Conservation (phyloP, 2,113 vertebrate species). For the Sporophila hypoxantha region DNA sequence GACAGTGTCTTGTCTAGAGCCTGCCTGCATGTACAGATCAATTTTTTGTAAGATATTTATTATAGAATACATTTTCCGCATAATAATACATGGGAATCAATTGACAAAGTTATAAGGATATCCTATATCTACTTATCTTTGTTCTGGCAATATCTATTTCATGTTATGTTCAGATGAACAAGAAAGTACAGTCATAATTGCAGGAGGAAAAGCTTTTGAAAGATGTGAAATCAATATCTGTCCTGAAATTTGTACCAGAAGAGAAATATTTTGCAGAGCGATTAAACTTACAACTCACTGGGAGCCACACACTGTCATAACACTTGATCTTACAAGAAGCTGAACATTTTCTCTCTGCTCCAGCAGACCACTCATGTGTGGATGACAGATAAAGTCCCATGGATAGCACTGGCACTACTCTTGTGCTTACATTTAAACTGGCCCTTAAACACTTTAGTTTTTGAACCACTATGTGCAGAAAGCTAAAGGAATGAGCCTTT, state of each 20-base stretch:
- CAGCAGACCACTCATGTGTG: not conserved
- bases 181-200: slow-evolving; percentile 18
- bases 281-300: slow-evolving; percentile 1
- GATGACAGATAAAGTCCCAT: not conserved
- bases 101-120: not conserved
- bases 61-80: not conserved
- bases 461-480: not conserved
- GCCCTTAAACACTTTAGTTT: not conserved
- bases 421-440: not conserved
- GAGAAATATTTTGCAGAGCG: not conserved
- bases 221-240: slow-evolving; percentile 42
- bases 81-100: slow-evolving; percentile 10
- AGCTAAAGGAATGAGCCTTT: not conserved
- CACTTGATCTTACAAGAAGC: not conserved
- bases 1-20: not conserved
- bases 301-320: not conserved
- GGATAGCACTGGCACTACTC: not conserved
- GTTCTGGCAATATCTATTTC: slow-evolving; percentile 27
- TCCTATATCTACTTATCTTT: not conserved
- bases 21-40: not conserved
- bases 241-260: slow-evolving; percentile 11
- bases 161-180: slow-evolving; percentile 25
- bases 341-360: not conserved
- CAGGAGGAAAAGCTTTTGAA: not conserved
- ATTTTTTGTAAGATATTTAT: slow-evolving; percentile 16